Evolutionary conservation across 2,888 invertebrate species (phyloP).

Genomic region (Glyphotaelius pellucidus): DNA sequence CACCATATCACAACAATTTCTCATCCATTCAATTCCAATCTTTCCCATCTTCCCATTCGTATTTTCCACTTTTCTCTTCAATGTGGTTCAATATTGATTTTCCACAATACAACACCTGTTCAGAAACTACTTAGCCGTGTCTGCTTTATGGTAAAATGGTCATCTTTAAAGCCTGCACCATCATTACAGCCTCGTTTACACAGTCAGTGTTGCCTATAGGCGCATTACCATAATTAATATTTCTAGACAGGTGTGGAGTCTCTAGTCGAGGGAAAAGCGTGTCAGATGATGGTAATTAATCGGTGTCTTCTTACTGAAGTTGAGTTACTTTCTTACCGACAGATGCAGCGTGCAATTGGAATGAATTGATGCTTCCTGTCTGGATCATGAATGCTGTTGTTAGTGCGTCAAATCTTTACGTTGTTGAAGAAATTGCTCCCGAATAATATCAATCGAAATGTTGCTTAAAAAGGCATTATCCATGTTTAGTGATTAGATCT

Average conservation of each 20-base stretch:
- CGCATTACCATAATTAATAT: background rate
- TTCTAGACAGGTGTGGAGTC: background rate
- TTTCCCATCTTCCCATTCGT: background rate
- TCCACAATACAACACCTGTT: background rate
- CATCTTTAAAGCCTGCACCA: background rate
- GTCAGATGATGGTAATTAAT: background rate
- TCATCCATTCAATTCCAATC: background rate
- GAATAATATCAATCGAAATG: too few species aligned
- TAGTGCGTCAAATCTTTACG: too few species aligned
- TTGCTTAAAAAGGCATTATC: too few species aligned
- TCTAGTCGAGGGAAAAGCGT: background rate
- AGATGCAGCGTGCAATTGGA: background rate
- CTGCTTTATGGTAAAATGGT: background rate
- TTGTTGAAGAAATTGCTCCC: too few species aligned
- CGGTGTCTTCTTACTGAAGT: background rate
- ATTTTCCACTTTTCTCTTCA: background rate
- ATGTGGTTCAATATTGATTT: background rate
- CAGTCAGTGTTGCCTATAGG: background rate
- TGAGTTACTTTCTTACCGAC: background rate
- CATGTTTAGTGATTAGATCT: too few species aligned
- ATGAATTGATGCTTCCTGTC: background rate
- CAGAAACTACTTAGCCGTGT: background rate
- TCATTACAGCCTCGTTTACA: conserved; percentile 2
- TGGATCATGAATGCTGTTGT: background rate
- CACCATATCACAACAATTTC: background rate